Evolutionary conservation across 2,888 invertebrate genomes (phyloP).

Genomic region (Abscondita cerata): DNA sequence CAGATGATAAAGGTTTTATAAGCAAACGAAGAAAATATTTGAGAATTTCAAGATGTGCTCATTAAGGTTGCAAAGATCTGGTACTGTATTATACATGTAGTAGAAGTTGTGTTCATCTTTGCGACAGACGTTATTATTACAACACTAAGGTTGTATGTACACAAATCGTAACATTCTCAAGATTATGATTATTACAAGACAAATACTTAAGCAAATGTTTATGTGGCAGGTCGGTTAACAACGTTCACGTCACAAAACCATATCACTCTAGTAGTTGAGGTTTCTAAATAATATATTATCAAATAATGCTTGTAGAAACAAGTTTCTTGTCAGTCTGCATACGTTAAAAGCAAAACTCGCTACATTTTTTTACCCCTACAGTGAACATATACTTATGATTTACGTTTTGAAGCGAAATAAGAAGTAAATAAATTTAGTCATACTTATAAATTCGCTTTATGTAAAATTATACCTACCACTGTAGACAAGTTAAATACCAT

Average conservation of each 20-base stretch:
- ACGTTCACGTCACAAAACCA: background rate
- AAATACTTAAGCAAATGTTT: too few relatives aligned
- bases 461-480: constrained; percentile 45
- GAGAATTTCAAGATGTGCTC: too few relatives aligned
- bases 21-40: too few relatives aligned
- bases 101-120: too few relatives aligned
- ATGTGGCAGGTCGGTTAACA: too few relatives aligned
- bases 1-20: too few relatives aligned
- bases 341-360: background rate
- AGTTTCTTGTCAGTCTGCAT: background rate
- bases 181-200: too few relatives aligned
- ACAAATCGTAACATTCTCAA: too few relatives aligned
- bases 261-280: background rate
- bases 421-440: background rate
- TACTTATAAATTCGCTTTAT: constrained; percentile 34
- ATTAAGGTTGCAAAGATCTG: too few relatives aligned
- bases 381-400: background rate
- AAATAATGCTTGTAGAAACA: background rate
- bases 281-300: constrained; percentile 7
- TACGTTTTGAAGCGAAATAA: background rate
- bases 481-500: constrained; percentile 47
- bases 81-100: too few relatives aligned
- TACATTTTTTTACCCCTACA: background rate
- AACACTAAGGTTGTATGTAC: too few relatives aligned
- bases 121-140: too few relatives aligned